Conservation (phyloP, 2,797 vertebrate genomes). For the Sebastolobus alascanus region DNA sequence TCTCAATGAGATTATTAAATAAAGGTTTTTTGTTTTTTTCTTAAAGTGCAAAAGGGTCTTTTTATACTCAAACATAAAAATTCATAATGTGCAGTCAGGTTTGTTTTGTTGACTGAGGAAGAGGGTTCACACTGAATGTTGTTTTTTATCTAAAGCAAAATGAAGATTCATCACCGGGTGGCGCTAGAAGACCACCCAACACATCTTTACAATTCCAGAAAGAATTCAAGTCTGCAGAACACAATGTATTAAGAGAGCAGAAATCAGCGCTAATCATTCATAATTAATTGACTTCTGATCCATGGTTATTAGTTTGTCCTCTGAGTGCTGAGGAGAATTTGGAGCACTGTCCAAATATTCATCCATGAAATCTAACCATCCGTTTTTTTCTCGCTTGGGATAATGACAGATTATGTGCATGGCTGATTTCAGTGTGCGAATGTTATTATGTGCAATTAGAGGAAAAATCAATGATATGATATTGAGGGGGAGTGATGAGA, state of each 20-base stretch:
- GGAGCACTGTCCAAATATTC: background rate
- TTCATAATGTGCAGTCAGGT: background rate
- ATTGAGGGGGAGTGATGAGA: background rate
- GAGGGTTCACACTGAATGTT: background rate
- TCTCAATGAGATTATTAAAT: background rate
- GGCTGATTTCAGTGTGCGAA: conserved; percentile 2
- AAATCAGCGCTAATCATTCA: background rate
- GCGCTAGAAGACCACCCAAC: conserved; percentile 1
- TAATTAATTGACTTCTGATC: background rate
- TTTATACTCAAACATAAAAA: background rate
- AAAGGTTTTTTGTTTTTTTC: background rate
- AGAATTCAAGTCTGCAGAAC: background rate
- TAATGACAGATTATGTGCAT: conserved; percentile 30
- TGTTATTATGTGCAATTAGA: conserved; percentile 1
- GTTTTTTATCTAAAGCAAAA: background rate
- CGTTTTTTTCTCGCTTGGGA: background rate
- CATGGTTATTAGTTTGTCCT: background rate
- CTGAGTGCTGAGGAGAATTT: background rate
- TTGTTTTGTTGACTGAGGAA: background rate
- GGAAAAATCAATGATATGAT: background rate
- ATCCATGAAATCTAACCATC: conserved; percentile 16
- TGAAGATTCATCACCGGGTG: background rate
- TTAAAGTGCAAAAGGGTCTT: background rate
- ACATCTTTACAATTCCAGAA: background rate
- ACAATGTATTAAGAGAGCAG: background rate